phyloP scores from a whole-genome alignment of 2,888 invertebrate species.

The Panorpa germanica region DNA sequence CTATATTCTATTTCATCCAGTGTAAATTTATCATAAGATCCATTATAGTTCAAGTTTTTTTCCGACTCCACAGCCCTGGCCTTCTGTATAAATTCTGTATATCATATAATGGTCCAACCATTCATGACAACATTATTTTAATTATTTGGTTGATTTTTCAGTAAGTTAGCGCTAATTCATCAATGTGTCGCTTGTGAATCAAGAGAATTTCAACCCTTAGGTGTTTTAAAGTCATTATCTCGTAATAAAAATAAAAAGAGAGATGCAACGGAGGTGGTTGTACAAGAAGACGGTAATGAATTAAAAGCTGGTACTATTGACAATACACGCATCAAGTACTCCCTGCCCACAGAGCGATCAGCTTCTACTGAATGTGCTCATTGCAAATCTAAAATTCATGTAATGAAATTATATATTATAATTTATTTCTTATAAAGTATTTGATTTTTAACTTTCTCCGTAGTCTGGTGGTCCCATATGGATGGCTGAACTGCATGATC shows the following conservation, averaged over 20 bases:
- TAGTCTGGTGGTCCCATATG: conserved; percentile 90
- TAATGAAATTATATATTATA: conserved; percentile 20
- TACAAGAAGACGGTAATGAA: too few relatives aligned
- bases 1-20: too few relatives aligned
- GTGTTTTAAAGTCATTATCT: conserved; percentile 36
- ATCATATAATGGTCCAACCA: too few relatives aligned
- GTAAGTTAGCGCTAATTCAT: conserved; percentile 74
- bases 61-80: too few relatives aligned
- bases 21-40: too few relatives aligned
- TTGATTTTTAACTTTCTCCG: conserved; percentile 5
- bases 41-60: too few relatives aligned
- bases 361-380: conserved; percentile 48
- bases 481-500: conserved; percentile 70
- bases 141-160: conserved; percentile 20
- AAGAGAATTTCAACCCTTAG: conserved; percentile 57
- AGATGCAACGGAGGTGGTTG: too few relatives aligned
- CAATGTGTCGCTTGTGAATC: conserved; percentile 83
- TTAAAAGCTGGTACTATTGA: too few relatives aligned
- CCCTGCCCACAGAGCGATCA: conserved; percentile 47
- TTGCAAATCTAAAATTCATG: conserved; percentile 57
- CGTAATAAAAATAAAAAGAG: conserved; percentile 31
- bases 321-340: conserved; percentile 39
- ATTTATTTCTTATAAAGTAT: conserved; percentile 6
- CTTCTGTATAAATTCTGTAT: too few relatives aligned
- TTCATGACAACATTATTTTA: conserved; percentile 6